A percentile compares a stretch with the other conserved stretches of the same genome.
These are phyloP conservation scores for Melanotaenia boesemani DNA, from an alignment of 2,797 vertebrate species.

Conservation along the genomic window DNA sequence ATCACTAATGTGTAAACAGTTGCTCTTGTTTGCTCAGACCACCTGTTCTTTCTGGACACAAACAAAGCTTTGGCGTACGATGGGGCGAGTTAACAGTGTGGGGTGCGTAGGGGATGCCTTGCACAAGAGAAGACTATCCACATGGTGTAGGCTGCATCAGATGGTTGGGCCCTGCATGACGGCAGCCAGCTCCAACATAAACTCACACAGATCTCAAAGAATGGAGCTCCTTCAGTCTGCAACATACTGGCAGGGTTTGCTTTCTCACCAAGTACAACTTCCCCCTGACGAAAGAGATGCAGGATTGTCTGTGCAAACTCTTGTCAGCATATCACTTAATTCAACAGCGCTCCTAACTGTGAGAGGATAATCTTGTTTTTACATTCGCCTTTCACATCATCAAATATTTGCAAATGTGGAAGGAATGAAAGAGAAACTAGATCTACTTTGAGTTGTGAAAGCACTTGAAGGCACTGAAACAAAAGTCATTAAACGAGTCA, in stretches of 20 bases:
- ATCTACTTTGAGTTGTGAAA: conserved; percentile 65
- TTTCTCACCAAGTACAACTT: conserved; percentile 54
- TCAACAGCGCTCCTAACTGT: conserved; percentile 20
- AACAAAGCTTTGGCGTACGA: conserved; percentile 80
- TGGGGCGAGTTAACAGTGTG: conserved; percentile 74
- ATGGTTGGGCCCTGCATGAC: conserved; percentile 79
- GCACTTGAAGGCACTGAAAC: conserved; percentile 80
- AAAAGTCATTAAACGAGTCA: conserved; percentile 85
- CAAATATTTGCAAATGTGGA: conserved; percentile 52
- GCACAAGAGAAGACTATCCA: conserved; percentile 75
- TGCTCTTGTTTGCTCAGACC: conserved; percentile 83
- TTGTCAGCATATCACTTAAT: conserved; percentile 25
- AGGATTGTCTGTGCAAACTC: conserved; percentile 15
- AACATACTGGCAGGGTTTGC: conserved; percentile 54
- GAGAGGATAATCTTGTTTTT: conserved; percentile 19
- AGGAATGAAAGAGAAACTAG: conserved; percentile 28
- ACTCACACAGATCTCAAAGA: conserved; percentile 67
- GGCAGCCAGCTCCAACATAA: conserved; percentile 72
- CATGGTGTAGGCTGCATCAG: conserved; percentile 79
- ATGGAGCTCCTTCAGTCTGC: conserved; percentile 49
- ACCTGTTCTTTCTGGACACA: conserved; percentile 84
- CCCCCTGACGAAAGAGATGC: conserved; percentile 18
- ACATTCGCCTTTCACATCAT: conserved; percentile 11
- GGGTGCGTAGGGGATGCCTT: conserved; percentile 74
- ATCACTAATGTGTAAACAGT: conserved; percentile 84